Base-by-base conservation (phyloP, 2,888 invertebrate species). In the Laothoe populi region DNA sequence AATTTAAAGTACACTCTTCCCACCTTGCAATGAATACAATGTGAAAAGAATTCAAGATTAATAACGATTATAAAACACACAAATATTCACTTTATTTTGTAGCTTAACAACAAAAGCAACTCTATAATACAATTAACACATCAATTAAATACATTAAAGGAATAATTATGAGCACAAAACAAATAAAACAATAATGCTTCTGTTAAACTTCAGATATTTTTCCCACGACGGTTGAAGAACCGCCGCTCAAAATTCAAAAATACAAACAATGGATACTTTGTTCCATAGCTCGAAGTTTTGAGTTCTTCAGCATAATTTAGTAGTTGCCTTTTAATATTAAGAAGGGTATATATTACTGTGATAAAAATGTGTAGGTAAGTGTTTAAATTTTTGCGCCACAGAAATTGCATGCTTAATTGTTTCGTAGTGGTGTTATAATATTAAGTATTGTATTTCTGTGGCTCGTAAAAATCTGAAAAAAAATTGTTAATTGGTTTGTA, bases 211-310 rank as follows among this genome's bases (percentile, higher is more conserved):
- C 26, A n/a, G 19, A 31, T 49, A 53, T 19, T 53, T 53, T 53
- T 53, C 35, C 19, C 19, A 53, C 31, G 16, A 35, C 53, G 53
- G 53, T 53, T 53, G 35, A 4, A 53, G 49, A 53, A 53, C 53
- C 31, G 53, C 10, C 35, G 31, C 53, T 31, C 35, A 53, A 53
- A 53, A 53, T 53, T 53, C 53, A 53, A 53, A 48, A 49, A 53
- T 53, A 53, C 53, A 35, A 53, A 53, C 31, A 35, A 35, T 53
- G 11, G 7, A 11, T 13, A 19, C 8, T 16, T 19, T 19, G 35
- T 53, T 53, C 35, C 35, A 53, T 10, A 19, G 31, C 2, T 2
- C 0, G 0, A 35, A 10, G 13, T 19, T 1, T 11, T 19, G 10
- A 4, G 31, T 8, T 53, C 0, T 21, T 0, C 11, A 21, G 11